Base-by-base conservation (phyloP, 2,797 vertebrate genomes). In the Pogonophryne albipinna region DNA sequence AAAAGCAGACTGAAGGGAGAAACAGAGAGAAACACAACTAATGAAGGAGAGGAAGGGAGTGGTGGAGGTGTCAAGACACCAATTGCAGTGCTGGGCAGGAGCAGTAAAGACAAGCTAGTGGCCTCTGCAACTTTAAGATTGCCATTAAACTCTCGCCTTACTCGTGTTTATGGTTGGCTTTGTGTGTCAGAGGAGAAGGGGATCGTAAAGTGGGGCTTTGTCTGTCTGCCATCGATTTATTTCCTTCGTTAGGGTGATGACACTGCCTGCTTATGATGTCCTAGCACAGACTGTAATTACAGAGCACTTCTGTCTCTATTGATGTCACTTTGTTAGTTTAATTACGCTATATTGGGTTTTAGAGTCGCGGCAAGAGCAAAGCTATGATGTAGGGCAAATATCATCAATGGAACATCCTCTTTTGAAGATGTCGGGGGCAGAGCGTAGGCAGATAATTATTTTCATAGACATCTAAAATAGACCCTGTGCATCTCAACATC, bases 291-390 rank as follows among this genome's bases (percentile, higher is more conserved):
- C 87, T 91, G 91, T 95, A 94, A 95, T 95, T 94, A 95, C 91
- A 89, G 80, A 90, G 87, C 90, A 88, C 87, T 93, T 92, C 90
- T 91, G 86, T 88, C 90, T 94, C 93, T 94, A 93, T 95, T 92
- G 92, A 94, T 91, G 92, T 91, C 92, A 94, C 92, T 93, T 93
- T 94, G 93, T 94, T 94, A 90, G 93, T 95, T 95, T 95, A 95
- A 95, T 96, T 95, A 94, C 71, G 80, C 91, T 92, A 92, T 94
- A 95, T 93, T 90, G 92, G 92, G 90, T 92, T 93, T 91, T 89
- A 91, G 90, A 92, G 92, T 92, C 85, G 64, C 70, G 38, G 88
- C 87, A 89, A 93, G 90, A 92, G 91, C 90, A 91, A 90, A 92
- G 88, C 88, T 90, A 87, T 89, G 89, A 91, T 91, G 91, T 91